Base-by-base conservation (phyloP, 2,888 invertebrate genomes). In the Orchesella flavescens region DNA sequence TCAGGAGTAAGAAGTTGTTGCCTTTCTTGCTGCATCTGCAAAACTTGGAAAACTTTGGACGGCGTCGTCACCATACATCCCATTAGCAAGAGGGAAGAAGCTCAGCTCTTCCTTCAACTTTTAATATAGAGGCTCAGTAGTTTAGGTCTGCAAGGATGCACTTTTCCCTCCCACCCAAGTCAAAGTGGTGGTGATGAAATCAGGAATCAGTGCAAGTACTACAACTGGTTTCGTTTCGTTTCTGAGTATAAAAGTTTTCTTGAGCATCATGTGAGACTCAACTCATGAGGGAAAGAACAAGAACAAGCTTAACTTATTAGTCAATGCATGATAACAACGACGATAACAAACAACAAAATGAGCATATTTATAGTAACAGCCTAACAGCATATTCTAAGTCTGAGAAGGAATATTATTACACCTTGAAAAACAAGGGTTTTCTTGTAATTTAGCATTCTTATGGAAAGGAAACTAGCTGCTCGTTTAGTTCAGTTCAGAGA, bases 21-120 rank as follows among this genome's bases (percentile, higher is more conserved):
- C 57, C 59, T 76, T 76, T 75, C 43, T 44, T 57, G 78, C 78
- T 71, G 78, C 78, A 78, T 78, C 71, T 61, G 71, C 71, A 71
- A 77, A 78, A 78, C 63, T 78, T 44, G 49, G 21, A 17, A 61
- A 78, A 78, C 49, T 78, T 78, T 78, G 71, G 7, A n/a, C n/a
- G n/a, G n/a, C n/a, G 55, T 5, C 66, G 68, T 75, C 75, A 65
- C 43, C 34, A 34, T n/a, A n/a, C n/a, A n/a, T n/a, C n/a, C 34
- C 34, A 34, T 34, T 34, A 34, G 34, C 34, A 34, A 34, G n/a
- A n/a, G n/a, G 13, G 49, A 49, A 12, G 49, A 49, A 49, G 13
- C 9, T 9, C 9, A 53, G 53, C n/a, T 17, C 9, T 53, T 10
- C 12, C 43, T 24, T 69, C 69, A 53, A 24, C 49, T 69, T 53